A percentile compares a stretch with the other conserved stretches of the same genome.
Conservation (phyloP, 2,888 invertebrate genomes). For the Cephus sareptanus region DNA sequence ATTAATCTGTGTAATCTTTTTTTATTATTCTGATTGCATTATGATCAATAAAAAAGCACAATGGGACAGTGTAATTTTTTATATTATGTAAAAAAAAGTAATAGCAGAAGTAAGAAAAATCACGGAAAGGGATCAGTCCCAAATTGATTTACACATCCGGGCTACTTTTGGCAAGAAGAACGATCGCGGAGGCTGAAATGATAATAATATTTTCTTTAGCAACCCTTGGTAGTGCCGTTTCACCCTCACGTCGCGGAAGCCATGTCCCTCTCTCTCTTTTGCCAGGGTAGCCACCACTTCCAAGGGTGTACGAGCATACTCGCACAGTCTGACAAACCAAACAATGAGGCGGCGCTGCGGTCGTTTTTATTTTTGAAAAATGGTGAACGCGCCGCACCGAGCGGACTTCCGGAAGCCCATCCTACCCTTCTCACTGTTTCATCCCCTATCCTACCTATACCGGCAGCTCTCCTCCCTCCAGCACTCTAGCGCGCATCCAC, state of each 20-base stretch:
- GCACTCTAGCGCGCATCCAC: constrained; percentile 65
- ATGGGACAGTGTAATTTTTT: not conserved
- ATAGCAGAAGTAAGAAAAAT: not conserved
- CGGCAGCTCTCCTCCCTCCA: constrained; percentile 71
- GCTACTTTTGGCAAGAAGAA: constrained; percentile 10
- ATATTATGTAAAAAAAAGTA: not conserved
- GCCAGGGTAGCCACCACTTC: not conserved
- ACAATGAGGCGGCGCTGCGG: constrained; percentile 57
- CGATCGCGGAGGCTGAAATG: constrained; percentile 13
- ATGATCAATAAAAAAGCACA: not conserved
- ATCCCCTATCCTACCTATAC: constrained; percentile 70
- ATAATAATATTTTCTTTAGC: constrained; percentile 34
- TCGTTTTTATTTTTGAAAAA: constrained; percentile 64
- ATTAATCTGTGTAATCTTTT: not conserved
- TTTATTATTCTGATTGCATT: not conserved
- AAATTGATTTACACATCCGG: not conserved
- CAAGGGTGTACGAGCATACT: not conserved
- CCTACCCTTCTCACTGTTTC: constrained; percentile 51
- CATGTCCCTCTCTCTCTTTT: not conserved
- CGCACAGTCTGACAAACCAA: constrained; percentile 45
- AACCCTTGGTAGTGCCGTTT: not conserved
- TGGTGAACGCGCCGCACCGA: constrained; percentile 54
- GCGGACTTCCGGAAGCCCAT: constrained; percentile 59
- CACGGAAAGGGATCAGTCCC: not conserved
- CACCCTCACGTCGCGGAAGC: not conserved